These are phyloP conservation scores for Alaudala cheleensis DNA, from an alignment of 2,113 vertebrate genomes.

Conservation along the genomic window DNA sequence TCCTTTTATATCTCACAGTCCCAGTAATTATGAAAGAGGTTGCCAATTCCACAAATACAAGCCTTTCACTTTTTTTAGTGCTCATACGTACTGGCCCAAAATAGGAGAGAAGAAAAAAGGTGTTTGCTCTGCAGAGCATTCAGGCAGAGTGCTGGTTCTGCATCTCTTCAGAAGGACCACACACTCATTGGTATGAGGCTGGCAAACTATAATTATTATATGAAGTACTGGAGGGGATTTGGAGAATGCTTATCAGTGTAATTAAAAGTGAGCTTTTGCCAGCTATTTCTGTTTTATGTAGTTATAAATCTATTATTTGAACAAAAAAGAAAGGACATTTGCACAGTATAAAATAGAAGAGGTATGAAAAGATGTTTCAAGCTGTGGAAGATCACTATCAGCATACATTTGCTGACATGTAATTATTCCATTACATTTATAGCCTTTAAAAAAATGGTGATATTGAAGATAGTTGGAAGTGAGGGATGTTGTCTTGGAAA, in stretches of 20 bases:
- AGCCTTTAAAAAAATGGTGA: background rate
- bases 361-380: background rate
- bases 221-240: conserved; percentile 19
- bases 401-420: background rate
- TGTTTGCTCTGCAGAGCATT: background rate
- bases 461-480: background rate
- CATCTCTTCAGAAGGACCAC: background rate
- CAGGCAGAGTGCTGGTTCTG: background rate
- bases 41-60: background rate
- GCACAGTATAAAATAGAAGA: background rate
- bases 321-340: background rate
- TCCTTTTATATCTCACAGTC: background rate
- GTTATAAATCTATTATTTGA: conserved; percentile 47
- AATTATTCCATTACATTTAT: conserved; percentile 11
- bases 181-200: conserved; percentile 2
- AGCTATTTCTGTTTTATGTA: conserved; percentile 33
- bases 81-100: background rate
- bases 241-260: conserved; percentile 29
- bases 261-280: conserved; percentile 52
- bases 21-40: background rate
- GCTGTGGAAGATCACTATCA: background rate
- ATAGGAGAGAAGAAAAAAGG: background rate
- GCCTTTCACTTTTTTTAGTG: background rate
- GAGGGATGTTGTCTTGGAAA: background rate
- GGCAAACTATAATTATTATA: conserved; percentile 50